Conservation (phyloP, 1,140 invertebrate species). For the Lethrus apterus region DNA sequence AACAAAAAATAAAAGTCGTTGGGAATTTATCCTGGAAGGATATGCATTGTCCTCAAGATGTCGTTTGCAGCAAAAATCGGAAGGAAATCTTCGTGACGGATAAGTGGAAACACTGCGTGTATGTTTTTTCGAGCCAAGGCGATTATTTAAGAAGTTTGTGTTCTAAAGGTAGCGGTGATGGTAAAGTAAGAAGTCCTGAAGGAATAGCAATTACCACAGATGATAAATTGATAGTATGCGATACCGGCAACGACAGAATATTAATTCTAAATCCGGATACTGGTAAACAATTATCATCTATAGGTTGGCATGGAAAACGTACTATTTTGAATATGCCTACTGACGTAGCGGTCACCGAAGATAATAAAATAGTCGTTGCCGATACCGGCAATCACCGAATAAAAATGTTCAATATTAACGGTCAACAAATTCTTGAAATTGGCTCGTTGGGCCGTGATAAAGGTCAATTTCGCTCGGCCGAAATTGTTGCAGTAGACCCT, state of each 20-base stretch:
- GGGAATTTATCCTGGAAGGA: slow-evolving; percentile 44
- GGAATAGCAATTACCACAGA: slow-evolving; percentile 56
- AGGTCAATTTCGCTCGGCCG: slow-evolving; percentile 58
- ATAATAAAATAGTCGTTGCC: slow-evolving; percentile 47
- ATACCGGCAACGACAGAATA: slow-evolving; percentile 67
- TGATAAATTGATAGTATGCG: slow-evolving; percentile 55
- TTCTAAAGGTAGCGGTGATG: slow-evolving; percentile 51
- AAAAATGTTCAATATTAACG: slow-evolving; percentile 50
- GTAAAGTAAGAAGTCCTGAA: slow-evolving; percentile 62
- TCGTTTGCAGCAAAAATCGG: slow-evolving; percentile 53
- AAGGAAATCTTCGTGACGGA: slow-evolving; percentile 59
- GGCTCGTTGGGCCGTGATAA: slow-evolving; percentile 53
- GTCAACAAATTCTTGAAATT: slow-evolving; percentile 47
- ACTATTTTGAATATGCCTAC: slow-evolving; percentile 56
- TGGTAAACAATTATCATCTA: slow-evolving; percentile 42
- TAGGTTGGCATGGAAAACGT: slow-evolving; percentile 29
- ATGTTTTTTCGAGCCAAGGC: slow-evolving; percentile 60
- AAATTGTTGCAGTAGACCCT: slow-evolving; percentile 61
- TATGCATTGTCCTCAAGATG: slow-evolving; percentile 59
- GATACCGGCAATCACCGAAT: slow-evolving; percentile 62
- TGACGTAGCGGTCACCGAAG: slow-evolving; percentile 52
- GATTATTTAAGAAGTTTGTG: slow-evolving; percentile 54
- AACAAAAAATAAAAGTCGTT: slow-evolving; percentile 45
- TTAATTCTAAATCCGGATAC: slow-evolving; percentile 45
- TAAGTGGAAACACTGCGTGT: slow-evolving; percentile 70